phyloP scores from a whole-genome alignment of 2,113 vertebrate genomes.

The Rafetus swinhoei region DNA sequence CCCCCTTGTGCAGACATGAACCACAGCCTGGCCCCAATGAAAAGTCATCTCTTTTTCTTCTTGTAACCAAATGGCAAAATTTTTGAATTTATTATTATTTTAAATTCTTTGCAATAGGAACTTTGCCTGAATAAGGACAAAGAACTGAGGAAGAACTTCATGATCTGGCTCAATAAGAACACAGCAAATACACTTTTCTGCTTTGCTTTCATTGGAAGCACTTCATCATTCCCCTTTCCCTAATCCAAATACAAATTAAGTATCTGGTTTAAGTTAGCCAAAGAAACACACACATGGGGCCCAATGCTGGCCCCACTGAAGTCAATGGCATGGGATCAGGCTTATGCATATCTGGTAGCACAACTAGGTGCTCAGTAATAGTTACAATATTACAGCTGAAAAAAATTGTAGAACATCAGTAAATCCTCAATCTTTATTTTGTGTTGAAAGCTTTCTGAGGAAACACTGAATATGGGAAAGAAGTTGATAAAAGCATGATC shows the following conservation, averaged over 20 bases:
- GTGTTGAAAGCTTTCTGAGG: background rate
- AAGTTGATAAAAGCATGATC: background rate
- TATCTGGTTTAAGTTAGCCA: slow-evolving; percentile 39
- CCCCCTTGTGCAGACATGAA: background rate
- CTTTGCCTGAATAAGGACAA: background rate
- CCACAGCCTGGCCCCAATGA: fast-evolving
- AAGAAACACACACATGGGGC: slow-evolving; percentile 26
- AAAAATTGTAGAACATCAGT: background rate
- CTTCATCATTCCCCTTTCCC: slow-evolving; percentile 17
- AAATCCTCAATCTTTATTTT: background rate
- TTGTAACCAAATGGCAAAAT: fast-evolving
- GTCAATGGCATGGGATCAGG: slow-evolving; percentile 4
- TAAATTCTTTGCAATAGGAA: background rate
- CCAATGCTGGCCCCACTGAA: background rate
- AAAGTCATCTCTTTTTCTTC: background rate
- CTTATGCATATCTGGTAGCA: slow-evolving; percentile 49
- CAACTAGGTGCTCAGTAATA: slow-evolving; percentile 3
- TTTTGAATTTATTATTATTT: background rate
- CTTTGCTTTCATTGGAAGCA: slow-evolving; percentile 21
- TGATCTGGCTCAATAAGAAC: background rate
- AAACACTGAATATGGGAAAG: background rate
- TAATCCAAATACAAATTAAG: slow-evolving; percentile 50
- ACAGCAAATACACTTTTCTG: background rate
- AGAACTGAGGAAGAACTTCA: background rate
- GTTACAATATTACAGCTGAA: background rate